Percentiles rank a stretch among this genome's conserved stretches.
phyloP scores from a whole-genome alignment of 2,888 invertebrate genomes.

The Fragum fragum region DNA sequence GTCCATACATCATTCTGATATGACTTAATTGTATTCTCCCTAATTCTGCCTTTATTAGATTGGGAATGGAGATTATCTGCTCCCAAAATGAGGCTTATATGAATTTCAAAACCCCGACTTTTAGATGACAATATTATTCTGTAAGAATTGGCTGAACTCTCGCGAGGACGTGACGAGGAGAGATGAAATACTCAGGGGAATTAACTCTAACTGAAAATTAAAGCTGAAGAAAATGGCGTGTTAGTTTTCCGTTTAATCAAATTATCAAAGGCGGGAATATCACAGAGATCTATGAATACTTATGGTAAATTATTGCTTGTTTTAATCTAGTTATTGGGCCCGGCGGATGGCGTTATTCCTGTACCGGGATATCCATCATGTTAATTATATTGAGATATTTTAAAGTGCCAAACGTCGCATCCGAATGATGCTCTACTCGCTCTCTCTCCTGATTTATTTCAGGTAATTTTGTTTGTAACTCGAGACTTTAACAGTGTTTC shows the following conservation, averaged over 20 bases:
- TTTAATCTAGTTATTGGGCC: slow-evolving; percentile 31
- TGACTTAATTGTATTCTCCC: slow-evolving; percentile 43
- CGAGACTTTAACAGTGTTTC: slow-evolving; percentile 27
- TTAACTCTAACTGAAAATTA: slow-evolving; percentile 28
- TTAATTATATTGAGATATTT: slow-evolving; percentile 27
- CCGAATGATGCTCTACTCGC: slow-evolving; percentile 6
- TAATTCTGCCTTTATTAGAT: slow-evolving; percentile 47
- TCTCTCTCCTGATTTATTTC: slow-evolving; percentile 27
- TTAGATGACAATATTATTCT: slow-evolving; percentile 23
- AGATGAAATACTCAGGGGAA: slow-evolving; percentile 34
- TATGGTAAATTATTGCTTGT: slow-evolving; percentile 34
- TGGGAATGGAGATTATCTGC: slow-evolving; percentile 37
- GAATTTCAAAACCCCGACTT: slow-evolving; percentile 46
- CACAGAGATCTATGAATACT: slow-evolving; percentile 25
- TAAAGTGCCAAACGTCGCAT: slow-evolving; percentile 27
- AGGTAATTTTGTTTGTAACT: slow-evolving; percentile 34
- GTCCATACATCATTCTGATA: slow-evolving; percentile 38
- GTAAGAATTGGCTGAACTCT: slow-evolving; percentile 32
- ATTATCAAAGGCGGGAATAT: slow-evolving; percentile 29
- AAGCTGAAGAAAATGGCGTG: slow-evolving; percentile 31
- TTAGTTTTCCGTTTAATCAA: slow-evolving; percentile 35
- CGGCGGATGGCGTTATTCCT: slow-evolving; percentile 18
- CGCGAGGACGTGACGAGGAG: slow-evolving; percentile 39
- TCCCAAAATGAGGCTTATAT: slow-evolving; percentile 45
- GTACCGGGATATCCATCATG: slow-evolving; percentile 20